These are phyloP conservation scores for Pseudotriccus pelzelni DNA, from an alignment of 2,797 vertebrate species.

Conservation along the genomic window DNA sequence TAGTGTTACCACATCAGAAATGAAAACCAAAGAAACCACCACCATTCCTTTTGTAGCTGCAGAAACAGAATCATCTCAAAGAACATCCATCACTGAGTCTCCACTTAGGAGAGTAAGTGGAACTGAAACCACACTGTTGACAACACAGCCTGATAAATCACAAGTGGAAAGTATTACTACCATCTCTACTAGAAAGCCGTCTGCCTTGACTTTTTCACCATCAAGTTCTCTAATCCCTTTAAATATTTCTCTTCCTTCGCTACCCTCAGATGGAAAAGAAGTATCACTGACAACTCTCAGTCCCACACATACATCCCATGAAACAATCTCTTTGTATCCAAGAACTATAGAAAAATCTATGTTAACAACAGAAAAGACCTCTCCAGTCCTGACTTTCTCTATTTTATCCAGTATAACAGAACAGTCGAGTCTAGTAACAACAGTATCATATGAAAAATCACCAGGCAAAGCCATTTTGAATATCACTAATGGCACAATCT, in stretches of 20 bases:
- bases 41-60: background rate
- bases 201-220: background rate
- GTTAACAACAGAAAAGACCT: background rate
- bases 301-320: background rate
- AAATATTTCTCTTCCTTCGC: constrained; percentile 22
- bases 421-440: background rate
- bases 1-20: background rate
- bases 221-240: background rate
- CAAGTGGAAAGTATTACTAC: background rate
- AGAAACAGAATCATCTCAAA: background rate
- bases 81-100: background rate
- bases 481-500: constrained; percentile 48
- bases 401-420: background rate
- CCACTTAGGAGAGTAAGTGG: background rate
- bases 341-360: background rate
- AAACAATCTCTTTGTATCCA: background rate
- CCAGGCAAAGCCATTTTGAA: constrained; percentile 36
- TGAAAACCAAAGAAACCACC: background rate
- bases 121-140: background rate
- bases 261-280: background rate
- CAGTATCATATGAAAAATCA: constrained; percentile 5
- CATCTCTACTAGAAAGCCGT: background rate
- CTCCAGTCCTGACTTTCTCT: background rate
- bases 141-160: background rate
- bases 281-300: constrained; percentile 9